Base-by-base conservation (phyloP, 2,113 vertebrate genomes). In the Dolichallabes microphthalmus region DNA sequence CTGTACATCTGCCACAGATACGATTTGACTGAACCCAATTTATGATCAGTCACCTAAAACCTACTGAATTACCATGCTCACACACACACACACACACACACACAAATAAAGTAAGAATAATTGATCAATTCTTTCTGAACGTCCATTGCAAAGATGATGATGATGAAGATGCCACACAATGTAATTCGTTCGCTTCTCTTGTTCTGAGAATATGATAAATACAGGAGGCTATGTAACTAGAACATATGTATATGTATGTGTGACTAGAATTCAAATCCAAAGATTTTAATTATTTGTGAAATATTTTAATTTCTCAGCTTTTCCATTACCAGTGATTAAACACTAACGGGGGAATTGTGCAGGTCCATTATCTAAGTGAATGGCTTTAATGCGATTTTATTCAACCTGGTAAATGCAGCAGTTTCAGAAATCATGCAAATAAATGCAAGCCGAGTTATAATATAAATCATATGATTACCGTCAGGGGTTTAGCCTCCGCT, bases 301-400 rank as follows among this genome's bases (percentile, higher is more conserved):
- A 30, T 68, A 32, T 68, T 35, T 9, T 10, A 9, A 35, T 69
- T 35, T 17, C 8, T 69, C 66, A 69, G 32, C 32, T 32, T 19
- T 35, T 69, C 32, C 17, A 69, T 35, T 39, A 69, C n/a, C 64
- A 30, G 27, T 17, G 27, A 66, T 66, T 7, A 66, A 66, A 64
- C n/a, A 66, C 27, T 68, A 30, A 68, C 19, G 9, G 39, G 69
- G 39, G 25, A 13, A 12, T 4, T 25, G 25, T 14, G 69, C 69
- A 45, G 69, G 22, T 50, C 45, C 39, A n/a, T n/a, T 52, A n/a
- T 52, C 22, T 15, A 52, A n/a, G 12, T 52, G 15, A 75, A 20
- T 12, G 35, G 69, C 35, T 73, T 73, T 73, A 45, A 73, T 73
- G 35, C 35, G 69, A 73, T 73, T 73, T 45, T 73, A 73, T 73